phyloP scores from a whole-genome alignment of 2,797 vertebrate species.

The Neosilurus hyrtlii region DNA sequence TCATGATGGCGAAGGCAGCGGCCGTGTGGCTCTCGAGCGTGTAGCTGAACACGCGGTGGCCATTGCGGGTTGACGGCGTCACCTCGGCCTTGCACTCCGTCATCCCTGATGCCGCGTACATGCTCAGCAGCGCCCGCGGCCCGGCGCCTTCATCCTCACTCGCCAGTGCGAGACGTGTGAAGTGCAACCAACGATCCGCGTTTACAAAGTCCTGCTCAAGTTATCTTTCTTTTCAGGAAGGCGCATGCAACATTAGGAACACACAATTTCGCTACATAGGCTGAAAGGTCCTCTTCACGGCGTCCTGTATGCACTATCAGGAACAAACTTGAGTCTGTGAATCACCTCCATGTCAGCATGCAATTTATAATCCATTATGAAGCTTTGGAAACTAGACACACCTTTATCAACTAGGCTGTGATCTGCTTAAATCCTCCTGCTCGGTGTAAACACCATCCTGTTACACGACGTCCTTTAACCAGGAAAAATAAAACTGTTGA shows the following conservation, averaged over 20 bases:
- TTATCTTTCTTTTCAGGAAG: neutral
- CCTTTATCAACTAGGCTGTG: constrained; percentile 19
- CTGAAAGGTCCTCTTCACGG: constrained; percentile 1
- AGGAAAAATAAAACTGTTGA: neutral
- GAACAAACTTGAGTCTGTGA: constrained; percentile 6
- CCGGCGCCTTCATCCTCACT: constrained; percentile 58
- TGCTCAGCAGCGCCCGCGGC: constrained; percentile 59
- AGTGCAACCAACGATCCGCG: neutral
- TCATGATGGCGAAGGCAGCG: constrained; percentile 89
- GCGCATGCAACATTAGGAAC: constrained; percentile 7
- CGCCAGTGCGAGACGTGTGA: constrained; percentile 63
- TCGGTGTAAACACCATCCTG: constrained; percentile 14
- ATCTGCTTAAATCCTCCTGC: constrained; percentile 8
- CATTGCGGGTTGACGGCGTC: constrained; percentile 85
- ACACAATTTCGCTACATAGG: neutral
- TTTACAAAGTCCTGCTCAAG: neutral
- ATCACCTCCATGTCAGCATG: constrained; percentile 16
- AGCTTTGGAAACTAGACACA: neutral
- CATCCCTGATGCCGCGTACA: constrained; percentile 69
- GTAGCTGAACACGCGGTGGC: constrained; percentile 89
- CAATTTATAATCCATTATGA: constrained; percentile 15
- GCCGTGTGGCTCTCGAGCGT: constrained; percentile 89
- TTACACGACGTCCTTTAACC: neutral
- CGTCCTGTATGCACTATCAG: neutral
- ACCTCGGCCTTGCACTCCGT: constrained; percentile 92